Base-by-base conservation (phyloP, 2,113 vertebrate species). In the Alethe diademata region DNA sequence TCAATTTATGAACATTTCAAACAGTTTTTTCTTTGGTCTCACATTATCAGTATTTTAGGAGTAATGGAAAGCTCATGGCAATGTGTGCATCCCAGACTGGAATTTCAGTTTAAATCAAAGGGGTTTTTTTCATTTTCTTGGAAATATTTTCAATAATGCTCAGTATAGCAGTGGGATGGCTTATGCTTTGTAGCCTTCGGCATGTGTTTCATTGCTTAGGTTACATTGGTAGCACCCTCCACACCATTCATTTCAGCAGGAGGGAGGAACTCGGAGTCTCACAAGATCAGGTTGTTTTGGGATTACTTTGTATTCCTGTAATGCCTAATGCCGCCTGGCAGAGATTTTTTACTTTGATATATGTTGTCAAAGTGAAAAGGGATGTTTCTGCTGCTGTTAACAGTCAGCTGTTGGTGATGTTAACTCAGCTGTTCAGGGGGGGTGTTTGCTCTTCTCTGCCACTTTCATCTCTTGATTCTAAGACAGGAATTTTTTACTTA, bases 401-500 rank as follows among this genome's bases (percentile, higher is more conserved):
- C 33, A 31, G 40, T 56, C 90, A 88, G 67, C 36, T 95, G 51
- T 51, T 0, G 11, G 42, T 33, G 57, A n/a, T 81, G 78, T 87
- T 78, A 87, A 74, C 57, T 90, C 6, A 48, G 31, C 67, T 73
- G 24, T 81, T 82, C 0, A 0, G 22, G n/a, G n/a, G 40, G 26
- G 20, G 45, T 47, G 47, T 88, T 86, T 60, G 53, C 12, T 47
- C 14, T 48, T 86, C 78, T 57, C 43, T 61, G 42, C 31, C 26
- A 12, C 85, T 93, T 93, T 96, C 67, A 88, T 79, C 88, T 81
- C 67, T 70, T 78, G 62, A 79, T 91, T 95, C 76, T 78, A 61
- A 73, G 87, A 88, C 72, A 97, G 94, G 95, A 95, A 97, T 97
- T 96, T 93, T 86, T 92, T 88, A 88, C 88, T 91, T 62, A 92